A percentile compares a stretch with the other conserved stretches of the same genome.
Conservation (phyloP, 2,888 invertebrate species). For the Zhuqinia jingwanae region DNA sequence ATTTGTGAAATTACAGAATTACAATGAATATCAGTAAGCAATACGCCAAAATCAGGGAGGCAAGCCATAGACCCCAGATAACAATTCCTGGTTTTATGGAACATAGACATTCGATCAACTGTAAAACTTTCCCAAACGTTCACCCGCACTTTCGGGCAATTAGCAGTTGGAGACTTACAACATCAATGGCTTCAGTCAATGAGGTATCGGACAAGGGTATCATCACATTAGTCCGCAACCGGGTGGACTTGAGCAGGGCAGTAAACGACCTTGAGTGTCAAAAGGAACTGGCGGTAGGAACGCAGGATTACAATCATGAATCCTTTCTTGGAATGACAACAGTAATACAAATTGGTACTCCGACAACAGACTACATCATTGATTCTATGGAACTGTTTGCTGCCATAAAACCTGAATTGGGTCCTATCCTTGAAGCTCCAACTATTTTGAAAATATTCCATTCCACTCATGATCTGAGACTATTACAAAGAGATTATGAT, state of each 20-base stretch:
- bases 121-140: neutral
- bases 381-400: slow-evolving; percentile 8
- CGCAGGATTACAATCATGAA: slow-evolving; percentile 4
- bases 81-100: neutral
- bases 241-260: neutral
- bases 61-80: neutral
- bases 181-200: neutral
- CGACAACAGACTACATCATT: slow-evolving; percentile 4
- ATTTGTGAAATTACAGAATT: too few species aligned
- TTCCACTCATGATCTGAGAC: neutral
- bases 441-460: slow-evolving; percentile 34
- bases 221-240: neutral
- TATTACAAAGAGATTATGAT: slow-evolving; percentile 33
- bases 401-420: neutral
- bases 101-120: neutral
- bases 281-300: slow-evolving; percentile 19
- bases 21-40: too few species aligned
- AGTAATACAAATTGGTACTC: slow-evolving; percentile 41
- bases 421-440: slow-evolving; percentile 10
- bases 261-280: neutral
- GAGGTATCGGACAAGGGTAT: neutral
- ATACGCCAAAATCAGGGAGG: neutral
- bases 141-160: neutral
- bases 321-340: slow-evolving; percentile 1
- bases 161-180: neutral